Evolutionary conservation across 2,113 vertebrate species (phyloP).

Genomic region (Gymnobelideus leadbeateri): DNA sequence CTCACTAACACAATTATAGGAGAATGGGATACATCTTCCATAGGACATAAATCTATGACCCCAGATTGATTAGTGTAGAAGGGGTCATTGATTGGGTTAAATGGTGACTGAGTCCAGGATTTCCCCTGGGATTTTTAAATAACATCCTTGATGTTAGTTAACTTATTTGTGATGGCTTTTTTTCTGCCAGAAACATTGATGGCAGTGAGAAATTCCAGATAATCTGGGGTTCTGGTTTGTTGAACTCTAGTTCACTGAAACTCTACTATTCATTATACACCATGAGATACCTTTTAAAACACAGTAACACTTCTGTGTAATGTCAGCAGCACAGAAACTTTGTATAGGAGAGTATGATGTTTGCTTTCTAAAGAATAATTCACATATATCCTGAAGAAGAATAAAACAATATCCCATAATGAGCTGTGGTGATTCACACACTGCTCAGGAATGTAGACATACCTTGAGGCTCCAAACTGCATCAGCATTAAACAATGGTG

Average conservation of each 20-base stretch:
- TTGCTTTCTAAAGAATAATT: neutral
- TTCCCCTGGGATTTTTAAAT: neutral
- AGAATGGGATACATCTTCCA: neutral
- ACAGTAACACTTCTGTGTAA: neutral
- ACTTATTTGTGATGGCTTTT: neutral
- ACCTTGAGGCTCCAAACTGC: neutral
- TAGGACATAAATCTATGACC: neutral
- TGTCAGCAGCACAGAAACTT: neutral
- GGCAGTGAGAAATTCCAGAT: neutral
- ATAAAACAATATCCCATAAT: slow-evolving; percentile 4
- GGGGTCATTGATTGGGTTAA: neutral
- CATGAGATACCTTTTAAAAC: neutral
- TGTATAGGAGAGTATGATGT: neutral
- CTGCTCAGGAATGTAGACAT: neutral
- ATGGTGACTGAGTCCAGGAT: neutral
- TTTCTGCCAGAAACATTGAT: neutral
- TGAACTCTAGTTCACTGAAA: neutral
- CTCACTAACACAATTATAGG: neutral
- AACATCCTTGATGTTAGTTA: neutral
- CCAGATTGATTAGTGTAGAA: neutral
- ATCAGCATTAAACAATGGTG: neutral
- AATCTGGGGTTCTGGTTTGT: neutral
- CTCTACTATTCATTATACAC: neutral
- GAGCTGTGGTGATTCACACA: neutral
- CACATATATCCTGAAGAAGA: neutral